Base-by-base conservation (phyloP, 2,888 invertebrate genomes). In the Drosophila infuscata region DNA sequence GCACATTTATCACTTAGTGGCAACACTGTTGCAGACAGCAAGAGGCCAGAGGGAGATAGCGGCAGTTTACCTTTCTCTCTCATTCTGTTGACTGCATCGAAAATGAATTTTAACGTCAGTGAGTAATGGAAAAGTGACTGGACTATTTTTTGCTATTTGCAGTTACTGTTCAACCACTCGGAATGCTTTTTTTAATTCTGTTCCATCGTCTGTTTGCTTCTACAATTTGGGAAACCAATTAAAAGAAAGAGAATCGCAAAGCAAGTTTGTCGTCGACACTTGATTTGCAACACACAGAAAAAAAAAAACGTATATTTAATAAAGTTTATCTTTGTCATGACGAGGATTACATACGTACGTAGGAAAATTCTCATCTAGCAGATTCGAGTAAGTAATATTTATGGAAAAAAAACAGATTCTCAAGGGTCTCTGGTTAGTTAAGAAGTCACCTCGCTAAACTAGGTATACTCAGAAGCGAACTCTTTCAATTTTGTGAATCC, bases 1-100 rank as follows among this genome's bases (percentile, higher is more conserved):
- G 61, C 62, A 60, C 64, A 51, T 66, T 51, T 66, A 51, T 61
- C 62, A 62, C 46, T 46, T 35, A 46, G 59, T 38, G 63, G 20
- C 29, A 29, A n/a, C 53, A 48, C 29, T 53, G 36, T 25, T 25
- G 25, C 25, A 25, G 25, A 25, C 25, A 25, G 25, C 25, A 25
- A 25, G 25, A 25, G 25, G 25, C 25, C 2, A 25, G 49, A 17
- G 30, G 4, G n/a, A 17, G 8, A n/a, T 1, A n/a, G 9, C n/a
- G n/a, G 20, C 1, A 20, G n/a, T 25, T 25, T 25, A 25, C 25
- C 38, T 38, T 38, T 3, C 8, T 38, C 38, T 38, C 38, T 38
- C 38, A 38, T 17, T 17, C 38, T 38, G 38, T 38, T 8, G 8
- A 38, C 17, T 38, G 38, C 8, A 38, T 38, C 38, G 38, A 38